A percentile compares a stretch with the other conserved stretches of the same genome.
Evolutionary conservation across 2,797 vertebrate species (phyloP).

Genomic region (Pipistrellus pipistrellus): DNA sequence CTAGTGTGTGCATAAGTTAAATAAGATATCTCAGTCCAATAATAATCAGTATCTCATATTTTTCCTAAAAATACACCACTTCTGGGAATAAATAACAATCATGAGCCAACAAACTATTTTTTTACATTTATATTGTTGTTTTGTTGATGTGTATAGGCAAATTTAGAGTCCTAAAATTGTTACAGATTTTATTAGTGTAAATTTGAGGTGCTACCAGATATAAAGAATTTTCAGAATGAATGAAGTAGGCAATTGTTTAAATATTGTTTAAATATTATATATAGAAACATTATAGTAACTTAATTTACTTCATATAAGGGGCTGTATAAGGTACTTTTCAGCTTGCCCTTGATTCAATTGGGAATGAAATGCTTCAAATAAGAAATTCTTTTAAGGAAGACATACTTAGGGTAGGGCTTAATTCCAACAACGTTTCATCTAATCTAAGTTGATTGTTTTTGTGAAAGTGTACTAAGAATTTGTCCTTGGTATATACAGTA

Average conservation of each 20-base stretch:
- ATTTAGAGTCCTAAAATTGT: not conserved
- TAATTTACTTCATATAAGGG: conserved; percentile 20
- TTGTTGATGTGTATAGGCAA: not conserved
- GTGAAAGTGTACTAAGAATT: not conserved
- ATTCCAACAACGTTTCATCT: conserved; percentile 1
- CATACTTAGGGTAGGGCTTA: not conserved
- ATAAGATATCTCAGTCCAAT: not conserved
- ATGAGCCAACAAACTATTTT: not conserved
- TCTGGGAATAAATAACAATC: not conserved
- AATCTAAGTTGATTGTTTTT: not conserved
- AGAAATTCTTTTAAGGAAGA: conserved; percentile 15
- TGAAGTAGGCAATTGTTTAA: not conserved
- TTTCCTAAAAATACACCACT: not conserved
- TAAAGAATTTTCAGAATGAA: not conserved
- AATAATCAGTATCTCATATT: not conserved
- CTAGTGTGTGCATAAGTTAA: not conserved
- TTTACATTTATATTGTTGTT: not conserved
- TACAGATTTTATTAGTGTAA: not conserved
- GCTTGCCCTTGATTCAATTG: not conserved
- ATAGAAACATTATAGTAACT: not conserved
- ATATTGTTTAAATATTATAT: too few species aligned
- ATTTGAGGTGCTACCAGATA: not conserved
- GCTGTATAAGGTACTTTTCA: not conserved
- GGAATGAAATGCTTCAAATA: not conserved
- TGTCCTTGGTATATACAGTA: not conserved